Conservation (phyloP, 2,888 invertebrate genomes). For the Himalopsyche tibetana region DNA sequence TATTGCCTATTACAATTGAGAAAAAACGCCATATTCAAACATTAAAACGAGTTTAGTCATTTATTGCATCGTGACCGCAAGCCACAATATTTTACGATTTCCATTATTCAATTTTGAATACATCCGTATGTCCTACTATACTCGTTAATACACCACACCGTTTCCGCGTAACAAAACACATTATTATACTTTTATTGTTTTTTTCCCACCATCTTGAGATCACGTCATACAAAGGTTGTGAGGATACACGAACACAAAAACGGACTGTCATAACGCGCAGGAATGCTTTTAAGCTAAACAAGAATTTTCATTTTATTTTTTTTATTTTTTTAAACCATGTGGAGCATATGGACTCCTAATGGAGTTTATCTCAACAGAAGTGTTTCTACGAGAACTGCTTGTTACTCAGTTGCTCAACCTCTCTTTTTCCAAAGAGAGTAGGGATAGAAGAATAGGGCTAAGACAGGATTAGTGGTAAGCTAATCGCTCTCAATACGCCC, state of each 20-base stretch:
- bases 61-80: conserved; percentile 32
- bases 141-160: conserved; percentile 10
- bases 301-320: too few relatives aligned
- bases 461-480: too few relatives aligned
- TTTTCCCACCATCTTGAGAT: conserved; percentile 36
- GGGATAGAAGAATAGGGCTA: too few relatives aligned
- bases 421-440: too few relatives aligned
- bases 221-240: neutral
- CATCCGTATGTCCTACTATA: conserved; percentile 10
- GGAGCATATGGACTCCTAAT: too few relatives aligned
- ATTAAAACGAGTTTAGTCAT: conserved; percentile 31
- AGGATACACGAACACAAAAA: neutral
- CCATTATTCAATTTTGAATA: conserved; percentile 38
- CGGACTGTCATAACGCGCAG: neutral
- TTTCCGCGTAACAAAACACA: conserved; percentile 40
- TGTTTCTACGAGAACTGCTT: too few relatives aligned
- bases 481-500: too few relatives aligned
- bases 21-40: conserved; percentile 29
- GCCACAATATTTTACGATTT: conserved; percentile 24
- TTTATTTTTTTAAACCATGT: too few relatives aligned
- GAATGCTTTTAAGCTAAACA: neutral
- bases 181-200: conserved; percentile 9
- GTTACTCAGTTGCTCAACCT: too few relatives aligned
- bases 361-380: too few relatives aligned
- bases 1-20: conserved; percentile 20